phyloP scores from a whole-genome alignment of 2,113 vertebrate species.

The Sula dactylatra region DNA sequence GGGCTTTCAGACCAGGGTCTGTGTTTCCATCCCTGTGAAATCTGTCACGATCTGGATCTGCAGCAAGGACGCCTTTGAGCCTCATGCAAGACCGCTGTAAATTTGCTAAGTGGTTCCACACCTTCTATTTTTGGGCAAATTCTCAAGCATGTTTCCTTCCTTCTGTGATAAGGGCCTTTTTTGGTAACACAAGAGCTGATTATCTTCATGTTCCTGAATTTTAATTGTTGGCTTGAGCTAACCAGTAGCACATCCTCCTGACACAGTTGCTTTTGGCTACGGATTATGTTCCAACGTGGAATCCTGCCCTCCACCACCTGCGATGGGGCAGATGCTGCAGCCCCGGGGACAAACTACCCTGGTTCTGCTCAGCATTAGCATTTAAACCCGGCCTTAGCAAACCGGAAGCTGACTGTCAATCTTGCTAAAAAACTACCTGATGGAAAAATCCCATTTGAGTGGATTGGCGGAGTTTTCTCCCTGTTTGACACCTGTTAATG shows the following conservation, averaged over 20 bases:
- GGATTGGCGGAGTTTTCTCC: background rate
- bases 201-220: background rate
- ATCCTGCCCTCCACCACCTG: background rate
- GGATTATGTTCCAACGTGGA: rapidly evolving
- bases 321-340: background rate
- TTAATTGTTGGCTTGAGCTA: rapidly evolving
- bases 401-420: background rate
- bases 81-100: rapidly evolving
- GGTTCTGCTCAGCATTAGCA: background rate
- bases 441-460: background rate
- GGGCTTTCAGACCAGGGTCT: background rate
- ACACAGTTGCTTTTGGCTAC: rapidly evolving
- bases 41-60: background rate
- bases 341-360: rapidly evolving
- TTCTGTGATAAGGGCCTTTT: background rate
- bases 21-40: background rate
- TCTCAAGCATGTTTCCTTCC: background rate
- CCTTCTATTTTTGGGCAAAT: background rate
- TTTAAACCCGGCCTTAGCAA: background rate
- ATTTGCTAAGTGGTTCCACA: background rate
- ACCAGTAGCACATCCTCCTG: rapidly evolving
- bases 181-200: background rate
- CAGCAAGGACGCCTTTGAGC: rapidly evolving
- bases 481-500: background rate
- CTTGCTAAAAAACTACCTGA: background rate